A percentile compares a stretch with the other conserved stretches of the same genome.
Conservation (phyloP, 2,113 vertebrate species). For the Paracanthobrama guichenoti region DNA sequence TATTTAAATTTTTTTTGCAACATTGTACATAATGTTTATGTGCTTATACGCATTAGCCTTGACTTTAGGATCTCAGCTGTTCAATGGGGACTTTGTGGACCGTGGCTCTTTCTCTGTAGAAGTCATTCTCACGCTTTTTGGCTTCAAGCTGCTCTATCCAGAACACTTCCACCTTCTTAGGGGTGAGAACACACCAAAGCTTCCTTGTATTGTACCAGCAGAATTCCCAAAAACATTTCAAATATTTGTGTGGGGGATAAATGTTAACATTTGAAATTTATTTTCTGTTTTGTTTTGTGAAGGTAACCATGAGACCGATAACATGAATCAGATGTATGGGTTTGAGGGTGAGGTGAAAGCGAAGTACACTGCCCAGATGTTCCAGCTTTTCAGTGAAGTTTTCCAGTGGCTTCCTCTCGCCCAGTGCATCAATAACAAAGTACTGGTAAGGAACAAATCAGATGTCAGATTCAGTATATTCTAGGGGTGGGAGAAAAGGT, state of each 20-base stretch:
- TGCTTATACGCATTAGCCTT: conserved; percentile 18
- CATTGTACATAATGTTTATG: too few species aligned
- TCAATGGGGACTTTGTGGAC: conserved; percentile 95
- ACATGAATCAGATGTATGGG: conserved; percentile 98
- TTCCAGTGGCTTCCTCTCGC: conserved; percentile 95
- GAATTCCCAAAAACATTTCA: not conserved
- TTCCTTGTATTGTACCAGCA: not conserved
- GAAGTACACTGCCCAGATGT: conserved; percentile 96
- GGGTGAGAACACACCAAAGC: conserved; percentile 72
- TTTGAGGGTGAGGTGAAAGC: conserved; percentile 96
- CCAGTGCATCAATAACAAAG: conserved; percentile 90
- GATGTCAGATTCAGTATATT: not conserved
- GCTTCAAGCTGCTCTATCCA: conserved; percentile 92
- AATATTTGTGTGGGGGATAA: not conserved
- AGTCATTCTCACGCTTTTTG: conserved; percentile 92
- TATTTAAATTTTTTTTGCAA: too few species aligned
- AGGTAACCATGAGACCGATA: conserved; percentile 97
- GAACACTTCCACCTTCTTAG: conserved; percentile 88
- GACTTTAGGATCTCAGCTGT: conserved; percentile 77
- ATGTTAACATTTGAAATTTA: not conserved
- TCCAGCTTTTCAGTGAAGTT: conserved; percentile 93
- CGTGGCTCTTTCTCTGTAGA: conserved; percentile 92
- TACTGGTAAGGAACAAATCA: conserved; percentile 78
- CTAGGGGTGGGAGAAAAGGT: too few species aligned
- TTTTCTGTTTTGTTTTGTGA: not conserved